Conservation (phyloP, 2,113 vertebrate genomes). For the Melanerpes formicivorus region DNA sequence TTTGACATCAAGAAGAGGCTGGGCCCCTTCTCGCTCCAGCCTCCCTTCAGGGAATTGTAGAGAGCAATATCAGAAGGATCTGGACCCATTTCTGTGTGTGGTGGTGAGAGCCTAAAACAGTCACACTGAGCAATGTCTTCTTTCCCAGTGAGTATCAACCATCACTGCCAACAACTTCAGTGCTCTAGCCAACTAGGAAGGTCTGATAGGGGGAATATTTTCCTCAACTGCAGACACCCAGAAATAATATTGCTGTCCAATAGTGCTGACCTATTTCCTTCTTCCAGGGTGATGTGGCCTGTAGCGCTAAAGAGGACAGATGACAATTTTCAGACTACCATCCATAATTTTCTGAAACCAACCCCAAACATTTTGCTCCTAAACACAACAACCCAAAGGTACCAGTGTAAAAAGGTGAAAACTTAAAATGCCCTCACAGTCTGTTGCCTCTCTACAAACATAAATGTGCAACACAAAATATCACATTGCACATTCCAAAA, state of each 20-base stretch:
- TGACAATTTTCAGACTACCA: neutral
- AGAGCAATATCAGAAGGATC: neutral
- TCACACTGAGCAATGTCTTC: neutral
- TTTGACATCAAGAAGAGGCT: too few relatives aligned
- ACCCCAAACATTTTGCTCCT: neutral
- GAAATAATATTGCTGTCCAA: neutral
- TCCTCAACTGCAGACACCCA: neutral
- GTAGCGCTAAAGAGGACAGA: neutral
- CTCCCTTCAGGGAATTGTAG: too few relatives aligned
- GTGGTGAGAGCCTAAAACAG: too few relatives aligned
- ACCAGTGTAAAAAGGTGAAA: neutral
- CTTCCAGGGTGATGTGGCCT: rapidly evolving
- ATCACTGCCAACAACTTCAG: neutral
- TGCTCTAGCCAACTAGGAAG: neutral
- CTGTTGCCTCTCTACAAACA: neutral
- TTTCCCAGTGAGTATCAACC: neutral
- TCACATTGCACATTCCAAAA: neutral
- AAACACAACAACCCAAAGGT: neutral
- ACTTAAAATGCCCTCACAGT: neutral
- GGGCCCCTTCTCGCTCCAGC: too few relatives aligned
- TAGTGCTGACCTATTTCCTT: neutral
- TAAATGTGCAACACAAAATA: neutral
- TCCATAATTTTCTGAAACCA: neutral
- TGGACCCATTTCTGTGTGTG: neutral
- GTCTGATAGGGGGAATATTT: neutral